Evolutionary conservation across 2,888 invertebrate genomes (phyloP), one percentile per base, ranked within the genome.

Genomic region (Cetonia aurata): DNA sequence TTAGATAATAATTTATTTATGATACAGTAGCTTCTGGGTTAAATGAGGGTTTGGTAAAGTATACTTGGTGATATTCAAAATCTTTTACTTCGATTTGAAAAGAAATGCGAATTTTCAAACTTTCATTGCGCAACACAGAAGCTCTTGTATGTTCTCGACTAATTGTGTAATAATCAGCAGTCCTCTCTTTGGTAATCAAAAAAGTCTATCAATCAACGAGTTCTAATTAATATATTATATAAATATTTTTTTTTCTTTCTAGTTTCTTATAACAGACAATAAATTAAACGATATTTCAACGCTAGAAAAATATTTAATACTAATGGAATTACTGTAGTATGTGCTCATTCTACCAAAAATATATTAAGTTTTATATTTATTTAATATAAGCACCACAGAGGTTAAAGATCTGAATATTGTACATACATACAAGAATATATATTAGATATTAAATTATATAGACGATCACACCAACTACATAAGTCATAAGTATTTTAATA

Each of bases 151-250:
- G 42, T 42, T 44, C 41, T 41, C 17, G 9, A 2, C 41, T 42
- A 57, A 57, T 19, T n/a, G 42, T 44, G 42, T 57, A 19, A 37
- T 37, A 37, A 37, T 37, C 42, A 57, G 6, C 57, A 57, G 15
- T 19, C 12, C 17, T 57, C 19, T 57, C 57, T 57, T 57, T 57
- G 57, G 57, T 41, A 57, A 57, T 57, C 19, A 56, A 42, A 57
- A 57, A 57, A 57, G 19, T 37, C 31, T 17, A 57, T 41, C 9
- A 42, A 42, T 57, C 13, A 48, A 15, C 48, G 13, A n/a, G 41
- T 57, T 42, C 10, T 42, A 12, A 42, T 41, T 12, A 19, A 41
- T 42, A 41, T 57, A 44, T 41, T 44, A 57, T 37, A 57, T 57
- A 57, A 57, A 57, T 57, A 57, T 42, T 42, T 57, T 9, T 9